Conservation (phyloP, 2,113 vertebrate genomes). For the Mellivora capensis region DNA sequence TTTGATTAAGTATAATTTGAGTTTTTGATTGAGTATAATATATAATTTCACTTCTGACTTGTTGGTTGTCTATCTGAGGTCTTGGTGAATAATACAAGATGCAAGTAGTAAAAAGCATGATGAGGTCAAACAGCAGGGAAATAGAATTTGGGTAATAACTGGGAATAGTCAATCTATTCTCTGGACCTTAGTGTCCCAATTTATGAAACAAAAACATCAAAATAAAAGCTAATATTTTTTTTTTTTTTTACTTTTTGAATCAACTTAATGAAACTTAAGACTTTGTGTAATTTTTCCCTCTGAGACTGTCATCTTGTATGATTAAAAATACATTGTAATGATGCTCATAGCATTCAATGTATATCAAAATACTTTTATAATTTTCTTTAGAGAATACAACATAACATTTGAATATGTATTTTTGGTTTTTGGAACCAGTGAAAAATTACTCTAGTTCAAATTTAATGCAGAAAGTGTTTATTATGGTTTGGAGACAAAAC, state of each 20-base stretch:
- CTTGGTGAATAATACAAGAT: not conserved
- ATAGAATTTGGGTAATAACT: not conserved
- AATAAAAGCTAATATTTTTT: not conserved
- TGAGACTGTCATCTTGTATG: not conserved
- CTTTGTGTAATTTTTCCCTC: not conserved
- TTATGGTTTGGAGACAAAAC: not conserved
- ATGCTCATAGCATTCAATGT: not conserved
- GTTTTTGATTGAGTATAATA: not conserved
- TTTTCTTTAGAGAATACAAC: not conserved
- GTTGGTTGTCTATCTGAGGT: not conserved
- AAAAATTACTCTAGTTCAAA: not conserved
- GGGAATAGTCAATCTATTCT: not conserved
- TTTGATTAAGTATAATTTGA: not conserved
- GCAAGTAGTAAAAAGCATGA: not conserved
- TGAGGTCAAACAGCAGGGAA: not conserved
- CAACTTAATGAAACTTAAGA: conserved; percentile 20
- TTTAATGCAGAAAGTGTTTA: conserved; percentile 24
- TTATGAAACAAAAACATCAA: not conserved
- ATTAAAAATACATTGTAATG: not conserved
- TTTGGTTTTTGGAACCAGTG: not conserved
- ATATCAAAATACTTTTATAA: not conserved
- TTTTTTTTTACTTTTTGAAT: not conserved
- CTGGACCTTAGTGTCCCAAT: not conserved
- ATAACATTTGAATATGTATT: not conserved
- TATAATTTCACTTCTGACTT: not conserved